Conservation (phyloP, 2,113 vertebrate species). For the human region DNA sequence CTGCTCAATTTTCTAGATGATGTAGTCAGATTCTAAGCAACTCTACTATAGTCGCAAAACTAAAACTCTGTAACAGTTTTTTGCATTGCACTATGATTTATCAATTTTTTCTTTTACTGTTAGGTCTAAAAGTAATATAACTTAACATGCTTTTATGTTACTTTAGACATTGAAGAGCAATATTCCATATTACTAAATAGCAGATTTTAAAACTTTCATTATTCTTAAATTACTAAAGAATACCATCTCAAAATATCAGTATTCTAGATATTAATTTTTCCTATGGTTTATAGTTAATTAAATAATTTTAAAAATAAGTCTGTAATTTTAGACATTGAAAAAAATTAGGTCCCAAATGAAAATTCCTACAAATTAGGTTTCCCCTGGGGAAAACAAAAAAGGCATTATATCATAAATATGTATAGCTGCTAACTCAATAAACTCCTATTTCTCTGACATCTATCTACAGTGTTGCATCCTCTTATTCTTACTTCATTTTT, state of each 20-base stretch:
- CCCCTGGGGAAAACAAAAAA: background rate
- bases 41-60: background rate
- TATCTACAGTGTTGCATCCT: conserved; percentile 16
- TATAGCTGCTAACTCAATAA: conserved; percentile 31
- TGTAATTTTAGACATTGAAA: background rate
- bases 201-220: background rate
- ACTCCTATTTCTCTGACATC: conserved; percentile 54
- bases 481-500: conserved; percentile 43
- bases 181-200: background rate
- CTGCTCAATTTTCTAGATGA: background rate
- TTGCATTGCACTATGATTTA: background rate
- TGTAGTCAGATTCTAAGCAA: background rate
- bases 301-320: background rate
- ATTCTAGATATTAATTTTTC: background rate
- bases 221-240: background rate
- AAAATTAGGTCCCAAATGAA: background rate
- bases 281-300: background rate
- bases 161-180: background rate
- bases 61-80: background rate
- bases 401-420: background rate
- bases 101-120: background rate
- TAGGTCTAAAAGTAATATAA: background rate
- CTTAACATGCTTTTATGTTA: background rate
- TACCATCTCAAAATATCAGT: background rate
- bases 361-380: background rate